Percentiles rank a stretch among this genome's conserved stretches.
phyloP scores from a whole-genome alignment of 2,797 vertebrate species.

The Lagodon rhomboides region DNA sequence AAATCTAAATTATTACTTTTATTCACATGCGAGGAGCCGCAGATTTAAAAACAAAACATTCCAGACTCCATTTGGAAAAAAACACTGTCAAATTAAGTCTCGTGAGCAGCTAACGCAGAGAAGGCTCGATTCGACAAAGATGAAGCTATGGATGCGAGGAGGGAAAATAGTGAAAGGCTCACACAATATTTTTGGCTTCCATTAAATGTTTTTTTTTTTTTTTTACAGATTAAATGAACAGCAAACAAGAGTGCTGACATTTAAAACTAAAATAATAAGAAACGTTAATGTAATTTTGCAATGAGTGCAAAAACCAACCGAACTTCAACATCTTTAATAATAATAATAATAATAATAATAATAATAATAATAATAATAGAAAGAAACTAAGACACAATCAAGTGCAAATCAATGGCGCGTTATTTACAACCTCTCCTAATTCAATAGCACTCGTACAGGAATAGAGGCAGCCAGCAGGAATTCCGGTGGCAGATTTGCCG shows the following conservation, averaged over 20 bases:
- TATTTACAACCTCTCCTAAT: constrained; percentile 37
- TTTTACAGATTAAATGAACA: background rate
- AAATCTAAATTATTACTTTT: constrained; percentile 16
- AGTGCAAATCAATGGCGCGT: constrained; percentile 12
- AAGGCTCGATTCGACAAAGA: background rate
- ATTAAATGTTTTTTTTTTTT: background rate
- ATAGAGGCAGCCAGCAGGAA: constrained; percentile 29
- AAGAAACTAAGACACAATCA: background rate
- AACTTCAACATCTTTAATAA: background rate
- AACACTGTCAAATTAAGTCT: background rate
- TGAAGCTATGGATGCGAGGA: background rate
- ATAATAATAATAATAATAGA: background rate
- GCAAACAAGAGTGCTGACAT: background rate
- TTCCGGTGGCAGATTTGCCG: constrained; percentile 47
- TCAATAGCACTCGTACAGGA: constrained; percentile 32
- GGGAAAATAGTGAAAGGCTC: background rate
- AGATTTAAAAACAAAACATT: constrained; percentile 14
- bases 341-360: background rate
- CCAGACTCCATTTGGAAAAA: background rate
- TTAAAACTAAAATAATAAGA: constrained; percentile 12
- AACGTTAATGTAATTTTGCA: background rate
- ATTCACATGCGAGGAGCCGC: background rate
- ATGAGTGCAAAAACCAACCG: background rate
- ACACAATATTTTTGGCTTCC: background rate
- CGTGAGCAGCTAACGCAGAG: background rate